Conservation (phyloP, 2,888 invertebrate species). For the Drosophila cognata region DNA sequence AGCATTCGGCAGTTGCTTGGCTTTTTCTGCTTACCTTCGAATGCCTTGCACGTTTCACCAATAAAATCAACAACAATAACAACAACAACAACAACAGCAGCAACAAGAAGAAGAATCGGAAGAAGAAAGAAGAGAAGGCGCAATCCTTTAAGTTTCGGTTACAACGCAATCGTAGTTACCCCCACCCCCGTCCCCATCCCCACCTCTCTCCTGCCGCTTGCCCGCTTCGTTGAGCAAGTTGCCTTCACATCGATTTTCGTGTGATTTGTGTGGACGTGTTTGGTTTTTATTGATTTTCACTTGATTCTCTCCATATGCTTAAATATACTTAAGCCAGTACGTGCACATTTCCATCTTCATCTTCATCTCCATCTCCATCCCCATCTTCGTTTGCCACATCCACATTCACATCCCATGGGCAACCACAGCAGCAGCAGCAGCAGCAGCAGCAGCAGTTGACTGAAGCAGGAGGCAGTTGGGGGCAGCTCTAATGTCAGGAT, state of each 20-base stretch:
- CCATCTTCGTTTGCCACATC: not conserved
- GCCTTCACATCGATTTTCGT: slow-evolving; percentile 76
- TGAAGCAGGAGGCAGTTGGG: slow-evolving; percentile 8
- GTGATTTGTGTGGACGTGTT: slow-evolving; percentile 81
- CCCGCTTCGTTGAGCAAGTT: not conserved
- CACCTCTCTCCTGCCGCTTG: not conserved
- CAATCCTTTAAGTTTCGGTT: slow-evolving; percentile 69
- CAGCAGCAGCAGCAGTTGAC: not conserved
- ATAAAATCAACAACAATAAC: slow-evolving; percentile 66
- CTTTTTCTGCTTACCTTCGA: slow-evolving; percentile 33
- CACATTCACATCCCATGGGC: slow-evolving; percentile 50
- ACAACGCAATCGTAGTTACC: slow-evolving; percentile 42
- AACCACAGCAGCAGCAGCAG: slow-evolving; percentile 23
- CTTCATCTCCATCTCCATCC: slow-evolving; percentile 46
- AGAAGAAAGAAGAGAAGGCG: slow-evolving; percentile 7
- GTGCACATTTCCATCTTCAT: slow-evolving; percentile 63
- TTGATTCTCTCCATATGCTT: slow-evolving; percentile 80
- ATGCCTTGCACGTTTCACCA: slow-evolving; percentile 72
- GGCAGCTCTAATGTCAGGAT: slow-evolving; percentile 78
- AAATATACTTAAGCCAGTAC: slow-evolving; percentile 80
- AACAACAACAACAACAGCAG: slow-evolving; percentile 46
- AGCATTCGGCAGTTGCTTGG: slow-evolving; percentile 2
- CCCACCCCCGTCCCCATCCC: not conserved
- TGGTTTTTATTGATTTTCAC: slow-evolving; percentile 81
- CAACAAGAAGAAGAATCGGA: not conserved